These are phyloP conservation scores for Chelonus formosanus DNA, from an alignment of 2,888 invertebrate genomes.

Conservation along the genomic window DNA sequence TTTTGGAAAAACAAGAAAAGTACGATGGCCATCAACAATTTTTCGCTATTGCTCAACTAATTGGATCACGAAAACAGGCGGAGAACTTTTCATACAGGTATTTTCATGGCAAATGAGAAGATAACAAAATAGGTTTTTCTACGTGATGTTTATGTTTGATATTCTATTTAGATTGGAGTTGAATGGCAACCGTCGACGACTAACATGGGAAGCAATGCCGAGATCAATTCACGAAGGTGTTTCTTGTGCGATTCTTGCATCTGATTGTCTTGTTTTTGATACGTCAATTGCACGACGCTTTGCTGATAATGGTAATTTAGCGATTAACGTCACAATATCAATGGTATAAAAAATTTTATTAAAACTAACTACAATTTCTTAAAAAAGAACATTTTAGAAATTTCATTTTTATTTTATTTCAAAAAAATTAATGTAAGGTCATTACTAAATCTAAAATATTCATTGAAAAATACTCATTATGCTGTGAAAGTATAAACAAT, in stretches of 20 bases:
- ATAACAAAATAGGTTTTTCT: conserved; percentile 10
- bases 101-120: conserved; percentile 20
- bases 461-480: too few species aligned
- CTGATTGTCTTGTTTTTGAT: conserved; percentile 99
- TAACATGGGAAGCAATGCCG: conserved; percentile 99
- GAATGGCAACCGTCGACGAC: conserved; percentile 90
- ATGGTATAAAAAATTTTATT: conserved; percentile 72
- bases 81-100: conserved; percentile 97
- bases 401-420: background rate
- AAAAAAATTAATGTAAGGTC: too few species aligned
- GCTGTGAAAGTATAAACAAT: too few species aligned
- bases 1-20: conserved; percentile 98
- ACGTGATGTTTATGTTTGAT: background rate
- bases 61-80: conserved; percentile 98
- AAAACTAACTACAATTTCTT: background rate
- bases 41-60: conserved; percentile 98
- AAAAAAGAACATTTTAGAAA: background rate
- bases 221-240: conserved; percentile 99
- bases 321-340: conserved; percentile 99
- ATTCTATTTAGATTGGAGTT: conserved; percentile 80
- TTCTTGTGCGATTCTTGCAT: conserved; percentile 95
- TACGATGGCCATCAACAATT: conserved; percentile 96
- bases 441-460: too few species aligned
- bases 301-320: conserved; percentile 98
- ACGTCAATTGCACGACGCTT: conserved; percentile 97